A percentile compares a stretch with the other conserved stretches of the same genome.
Evolutionary conservation across 2,888 invertebrate species (phyloP).

Genomic region (Copidosoma aretas): DNA sequence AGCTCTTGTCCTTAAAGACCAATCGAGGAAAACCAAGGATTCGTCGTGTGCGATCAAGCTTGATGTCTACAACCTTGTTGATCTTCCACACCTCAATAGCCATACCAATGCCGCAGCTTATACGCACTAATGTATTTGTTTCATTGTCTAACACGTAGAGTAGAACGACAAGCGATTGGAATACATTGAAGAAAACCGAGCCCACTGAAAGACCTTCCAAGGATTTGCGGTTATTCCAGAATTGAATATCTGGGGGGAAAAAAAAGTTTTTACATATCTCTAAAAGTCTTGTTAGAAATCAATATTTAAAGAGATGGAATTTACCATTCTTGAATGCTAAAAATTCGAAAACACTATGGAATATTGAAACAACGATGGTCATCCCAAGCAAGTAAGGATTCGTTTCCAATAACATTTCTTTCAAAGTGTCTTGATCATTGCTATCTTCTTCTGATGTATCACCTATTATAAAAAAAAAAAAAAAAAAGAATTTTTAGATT

Average conservation of each 20-base stretch:
- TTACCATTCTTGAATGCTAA: constrained; percentile 97
- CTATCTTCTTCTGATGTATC: constrained; percentile 80
- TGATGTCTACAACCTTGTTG: constrained; percentile 91
- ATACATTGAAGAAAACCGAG: constrained; percentile 97
- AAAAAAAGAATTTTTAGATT: constrained; percentile 1
- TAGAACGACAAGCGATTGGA: constrained; percentile 93
- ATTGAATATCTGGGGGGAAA: constrained; percentile 85
- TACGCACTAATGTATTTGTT: constrained; percentile 93
- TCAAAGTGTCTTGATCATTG: constrained; percentile 87
- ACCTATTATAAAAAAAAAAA: constrained; percentile 43
- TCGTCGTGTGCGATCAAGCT: constrained; percentile 75
- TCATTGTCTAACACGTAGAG: constrained; percentile 98
- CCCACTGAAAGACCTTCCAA: constrained; percentile 97
- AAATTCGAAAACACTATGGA: constrained; percentile 97
- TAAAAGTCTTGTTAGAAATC: neutral
- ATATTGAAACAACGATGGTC: constrained; percentile 89
- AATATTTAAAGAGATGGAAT: constrained; percentile 32
- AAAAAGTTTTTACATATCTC: neutral
- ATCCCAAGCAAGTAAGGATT: constrained; percentile 92
- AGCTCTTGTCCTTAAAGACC: constrained; percentile 90
- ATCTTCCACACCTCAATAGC: constrained; percentile 99
- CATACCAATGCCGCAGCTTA: constrained; percentile 93
- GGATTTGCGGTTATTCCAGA: constrained; percentile 98
- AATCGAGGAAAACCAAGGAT: constrained; percentile 83
- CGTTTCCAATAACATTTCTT: constrained; percentile 94